Evolutionary conservation across 2,113 vertebrate species (phyloP).

Genomic region (Chiloscyllium plagiosum): DNA sequence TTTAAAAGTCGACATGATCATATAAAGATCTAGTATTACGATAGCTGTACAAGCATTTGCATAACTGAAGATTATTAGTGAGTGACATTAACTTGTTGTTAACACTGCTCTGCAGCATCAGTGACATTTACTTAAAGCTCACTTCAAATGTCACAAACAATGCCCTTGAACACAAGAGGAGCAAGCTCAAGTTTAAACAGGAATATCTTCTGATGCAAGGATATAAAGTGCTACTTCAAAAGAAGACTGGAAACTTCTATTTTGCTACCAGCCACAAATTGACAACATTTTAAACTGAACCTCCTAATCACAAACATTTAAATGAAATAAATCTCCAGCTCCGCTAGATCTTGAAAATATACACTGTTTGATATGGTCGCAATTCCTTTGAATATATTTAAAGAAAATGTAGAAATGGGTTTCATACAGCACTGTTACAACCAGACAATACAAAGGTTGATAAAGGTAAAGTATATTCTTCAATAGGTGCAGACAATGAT

Average conservation of each 20-base stretch:
- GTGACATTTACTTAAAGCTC: background rate
- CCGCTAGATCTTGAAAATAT: background rate
- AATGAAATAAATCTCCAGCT: background rate
- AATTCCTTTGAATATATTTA: background rate
- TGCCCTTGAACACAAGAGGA: background rate
- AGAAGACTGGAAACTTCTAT: background rate
- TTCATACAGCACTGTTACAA: background rate
- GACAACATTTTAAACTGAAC: background rate
- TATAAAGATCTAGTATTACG: background rate
- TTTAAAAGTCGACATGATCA: background rate
- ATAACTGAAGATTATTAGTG: background rate
- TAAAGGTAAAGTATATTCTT: background rate
- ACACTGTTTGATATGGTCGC: no score
- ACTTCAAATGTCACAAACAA: background rate
- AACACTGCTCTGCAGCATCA: background rate
- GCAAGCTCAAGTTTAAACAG: background rate
- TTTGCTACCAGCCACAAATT: background rate
- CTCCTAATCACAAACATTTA: background rate
- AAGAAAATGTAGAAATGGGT: background rate
- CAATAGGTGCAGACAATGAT: background rate
- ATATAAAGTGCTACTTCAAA: constrained; percentile 17
- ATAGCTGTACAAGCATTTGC: background rate
- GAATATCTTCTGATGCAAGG: background rate
- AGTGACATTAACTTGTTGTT: background rate
- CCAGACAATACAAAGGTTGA: background rate